These are phyloP conservation scores for Enteromius viviparus DNA, from an alignment of 2,797 vertebrate genomes.

Conservation along the genomic window DNA sequence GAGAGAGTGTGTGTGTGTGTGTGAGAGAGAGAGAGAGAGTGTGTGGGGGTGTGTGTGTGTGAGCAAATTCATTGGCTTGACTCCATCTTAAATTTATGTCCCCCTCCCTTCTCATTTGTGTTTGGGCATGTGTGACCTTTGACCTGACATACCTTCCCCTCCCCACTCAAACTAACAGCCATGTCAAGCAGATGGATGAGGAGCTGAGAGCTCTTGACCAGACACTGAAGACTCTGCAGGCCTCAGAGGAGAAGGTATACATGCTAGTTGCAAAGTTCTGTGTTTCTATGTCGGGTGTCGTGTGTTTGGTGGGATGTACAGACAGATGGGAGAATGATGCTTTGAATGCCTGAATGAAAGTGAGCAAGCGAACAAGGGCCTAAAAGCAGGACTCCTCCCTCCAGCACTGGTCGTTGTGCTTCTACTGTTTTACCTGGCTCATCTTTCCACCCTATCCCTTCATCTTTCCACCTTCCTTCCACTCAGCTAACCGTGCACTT, in stretches of 20 bases:
- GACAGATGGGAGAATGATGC: not conserved
- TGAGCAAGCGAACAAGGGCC: not conserved
- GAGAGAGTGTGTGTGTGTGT: no score
- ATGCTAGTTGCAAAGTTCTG: slow-evolving; percentile 19
- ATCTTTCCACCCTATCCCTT: not conserved
- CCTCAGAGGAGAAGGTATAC: slow-evolving; percentile 88
- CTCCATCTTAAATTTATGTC: slow-evolving; percentile 6
- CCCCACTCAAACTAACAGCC: slow-evolving; percentile 80
- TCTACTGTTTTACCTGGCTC: slow-evolving; percentile 4
- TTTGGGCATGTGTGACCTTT: slow-evolving; percentile 59
- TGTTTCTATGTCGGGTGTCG: not conserved
- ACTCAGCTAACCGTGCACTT: slow-evolving; percentile 5
- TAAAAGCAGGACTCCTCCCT: slow-evolving; percentile 30
- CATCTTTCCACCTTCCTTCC: not conserved
- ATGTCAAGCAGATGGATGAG: slow-evolving; percentile 81
- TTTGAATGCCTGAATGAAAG: not conserved
- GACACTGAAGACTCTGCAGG: slow-evolving; percentile 85
- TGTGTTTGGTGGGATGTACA: slow-evolving; percentile 8
- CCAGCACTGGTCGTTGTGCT: slow-evolving; percentile 41
- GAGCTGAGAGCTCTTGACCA: slow-evolving; percentile 86
- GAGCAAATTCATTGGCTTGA: slow-evolving; percentile 20
- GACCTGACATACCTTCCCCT: slow-evolving; percentile 44
- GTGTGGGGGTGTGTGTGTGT: not conserved
- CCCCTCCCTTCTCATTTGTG: slow-evolving; percentile 41
- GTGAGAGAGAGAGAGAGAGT: not conserved